These are phyloP conservation scores for Dendrocincla tyrannina DNA, from an alignment of 2,797 vertebrate genomes.

Conservation along the genomic window DNA sequence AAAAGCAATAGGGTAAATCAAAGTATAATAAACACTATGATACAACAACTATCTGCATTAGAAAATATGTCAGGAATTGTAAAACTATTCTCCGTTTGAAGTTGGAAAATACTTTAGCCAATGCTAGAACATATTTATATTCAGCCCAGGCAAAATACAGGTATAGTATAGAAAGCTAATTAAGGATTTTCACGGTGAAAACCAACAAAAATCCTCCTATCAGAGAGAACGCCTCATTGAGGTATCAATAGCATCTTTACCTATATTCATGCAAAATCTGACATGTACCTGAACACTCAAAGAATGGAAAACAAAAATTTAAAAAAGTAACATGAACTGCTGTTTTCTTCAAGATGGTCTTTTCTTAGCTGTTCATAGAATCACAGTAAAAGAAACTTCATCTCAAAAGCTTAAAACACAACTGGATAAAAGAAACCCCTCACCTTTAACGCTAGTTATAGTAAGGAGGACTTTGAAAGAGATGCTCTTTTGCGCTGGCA, in stretches of 20 bases:
- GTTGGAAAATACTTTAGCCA: background rate
- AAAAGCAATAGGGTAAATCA: background rate
- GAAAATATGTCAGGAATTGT: background rate
- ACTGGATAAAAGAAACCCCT: background rate
- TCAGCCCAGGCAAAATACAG: background rate
- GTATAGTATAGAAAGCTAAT: background rate
- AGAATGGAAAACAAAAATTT: background rate
- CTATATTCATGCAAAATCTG: background rate
- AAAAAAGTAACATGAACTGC: background rate
- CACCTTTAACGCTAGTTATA: background rate
- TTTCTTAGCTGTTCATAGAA: background rate
- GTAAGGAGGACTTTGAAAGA: background rate
- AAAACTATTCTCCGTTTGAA: background rate
- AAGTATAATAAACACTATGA: background rate
- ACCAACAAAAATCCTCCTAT: background rate
- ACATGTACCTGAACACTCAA: background rate
- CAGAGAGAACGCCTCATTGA: background rate
- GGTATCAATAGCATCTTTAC: background rate
- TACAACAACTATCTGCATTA: background rate
- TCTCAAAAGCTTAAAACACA: background rate
- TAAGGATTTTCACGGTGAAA: background rate
- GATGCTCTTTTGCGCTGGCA: background rate
- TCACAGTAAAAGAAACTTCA: background rate
- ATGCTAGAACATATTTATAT: background rate
- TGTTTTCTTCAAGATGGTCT: background rate